Percentiles rank a stretch among this genome's conserved stretches.
These are phyloP conservation scores for Dendrocopos noguchii DNA, from an alignment of 2,113 vertebrate species.

Conservation along the genomic window DNA sequence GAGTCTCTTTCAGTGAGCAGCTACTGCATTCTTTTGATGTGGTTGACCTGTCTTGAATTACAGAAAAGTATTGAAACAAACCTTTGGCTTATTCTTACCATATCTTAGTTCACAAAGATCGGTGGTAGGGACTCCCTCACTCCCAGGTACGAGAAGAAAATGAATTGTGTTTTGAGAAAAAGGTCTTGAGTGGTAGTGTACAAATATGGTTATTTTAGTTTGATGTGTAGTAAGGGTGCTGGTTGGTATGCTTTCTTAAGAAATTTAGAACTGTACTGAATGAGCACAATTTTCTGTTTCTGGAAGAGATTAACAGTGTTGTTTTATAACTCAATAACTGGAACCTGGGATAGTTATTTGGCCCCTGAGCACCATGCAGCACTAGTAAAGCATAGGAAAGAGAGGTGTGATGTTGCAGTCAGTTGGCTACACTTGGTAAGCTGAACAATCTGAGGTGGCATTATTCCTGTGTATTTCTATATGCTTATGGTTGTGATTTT, in stretches of 20 bases:
- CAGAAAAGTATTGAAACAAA: not conserved
- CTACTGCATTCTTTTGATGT: not conserved
- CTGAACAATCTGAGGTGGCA: not conserved
- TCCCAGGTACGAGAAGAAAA: not conserved
- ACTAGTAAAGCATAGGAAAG: not conserved
- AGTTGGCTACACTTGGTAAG: not conserved
- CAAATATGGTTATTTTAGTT: not conserved
- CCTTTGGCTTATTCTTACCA: not conserved
- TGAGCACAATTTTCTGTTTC: not conserved
- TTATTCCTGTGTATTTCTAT: not conserved
- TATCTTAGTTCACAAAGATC: not conserved
- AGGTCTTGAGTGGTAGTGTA: not conserved
- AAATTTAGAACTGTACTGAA: not conserved
- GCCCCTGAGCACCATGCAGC: not conserved
- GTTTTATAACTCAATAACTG: not conserved
- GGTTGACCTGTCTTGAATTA: not conserved
- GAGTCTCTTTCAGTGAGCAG: not conserved
- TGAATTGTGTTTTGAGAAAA: not conserved
- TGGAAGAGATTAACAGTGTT: not conserved
- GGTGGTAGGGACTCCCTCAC: fast-evolving
- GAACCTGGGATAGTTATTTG: not conserved
- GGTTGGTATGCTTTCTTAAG: not conserved
- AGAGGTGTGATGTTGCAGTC: not conserved
- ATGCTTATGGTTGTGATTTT: not conserved
- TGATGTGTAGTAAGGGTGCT: not conserved